Conservation (phyloP, 2,797 vertebrate genomes). For the Falco novaeseelandiae region DNA sequence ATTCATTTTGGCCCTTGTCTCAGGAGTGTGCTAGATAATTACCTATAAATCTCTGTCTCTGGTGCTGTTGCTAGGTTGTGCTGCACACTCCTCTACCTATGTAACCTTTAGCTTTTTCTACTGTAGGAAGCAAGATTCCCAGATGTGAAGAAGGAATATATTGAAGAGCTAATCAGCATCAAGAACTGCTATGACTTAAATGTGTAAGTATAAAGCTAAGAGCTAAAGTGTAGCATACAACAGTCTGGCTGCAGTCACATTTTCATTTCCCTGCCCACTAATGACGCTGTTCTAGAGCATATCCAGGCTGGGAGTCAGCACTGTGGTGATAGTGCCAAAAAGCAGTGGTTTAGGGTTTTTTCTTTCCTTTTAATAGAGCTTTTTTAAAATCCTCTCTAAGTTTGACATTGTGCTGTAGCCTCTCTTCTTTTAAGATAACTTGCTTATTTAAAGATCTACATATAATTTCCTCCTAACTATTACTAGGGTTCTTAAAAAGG, state of each 20-base stretch:
- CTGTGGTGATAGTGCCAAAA: neutral
- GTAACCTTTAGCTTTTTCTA: slow-evolving; percentile 40
- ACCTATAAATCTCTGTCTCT: neutral
- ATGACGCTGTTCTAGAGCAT: neutral
- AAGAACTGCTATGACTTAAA: slow-evolving; percentile 83
- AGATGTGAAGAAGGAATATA: slow-evolving; percentile 88
- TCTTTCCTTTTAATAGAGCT: neutral
- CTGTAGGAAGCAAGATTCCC: slow-evolving; percentile 92
- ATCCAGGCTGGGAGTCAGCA: neutral
- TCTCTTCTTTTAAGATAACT: neutral
- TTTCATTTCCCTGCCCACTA: neutral
- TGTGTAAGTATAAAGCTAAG: slow-evolving; percentile 74
- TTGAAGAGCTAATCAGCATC: slow-evolving; percentile 89
- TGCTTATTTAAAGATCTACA: neutral
- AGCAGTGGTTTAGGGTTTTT: neutral
- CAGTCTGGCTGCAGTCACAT: neutral
- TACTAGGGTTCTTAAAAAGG: neutral
- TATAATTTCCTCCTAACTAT: neutral
- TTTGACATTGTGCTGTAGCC: neutral
- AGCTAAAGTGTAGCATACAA: neutral
- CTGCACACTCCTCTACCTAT: neutral
- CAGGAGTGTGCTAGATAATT: neutral
- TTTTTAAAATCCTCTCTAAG: neutral
- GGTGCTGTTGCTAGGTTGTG: neutral
- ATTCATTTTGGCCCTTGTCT: neutral